Evolutionary conservation across 2,113 vertebrate species (phyloP).

Genomic region (Grantiella picta): DNA sequence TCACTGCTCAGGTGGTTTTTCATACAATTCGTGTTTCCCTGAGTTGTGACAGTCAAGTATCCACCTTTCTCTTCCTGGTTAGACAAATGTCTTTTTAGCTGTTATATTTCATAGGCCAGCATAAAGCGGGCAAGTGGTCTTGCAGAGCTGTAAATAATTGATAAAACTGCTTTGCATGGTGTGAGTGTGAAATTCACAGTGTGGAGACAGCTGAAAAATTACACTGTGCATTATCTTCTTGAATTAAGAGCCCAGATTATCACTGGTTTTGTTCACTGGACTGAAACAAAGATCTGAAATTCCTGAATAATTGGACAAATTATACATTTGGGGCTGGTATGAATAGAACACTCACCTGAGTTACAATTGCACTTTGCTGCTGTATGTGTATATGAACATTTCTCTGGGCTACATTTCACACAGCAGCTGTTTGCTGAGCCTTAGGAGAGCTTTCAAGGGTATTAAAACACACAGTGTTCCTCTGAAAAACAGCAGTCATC

Average conservation of each 20-base stretch:
- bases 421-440: neutral
- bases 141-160: neutral
- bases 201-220: neutral
- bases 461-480: neutral
- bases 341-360: neutral
- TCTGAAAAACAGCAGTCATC: neutral
- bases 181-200: neutral
- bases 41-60: neutral
- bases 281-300: neutral
- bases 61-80: neutral
- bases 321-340: neutral
- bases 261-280: neutral
- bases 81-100: neutral
- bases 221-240: neutral
- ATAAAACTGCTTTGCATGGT: neutral
- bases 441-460: neutral
- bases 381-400: neutral
- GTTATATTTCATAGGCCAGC: neutral
- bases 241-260: neutral
- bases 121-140: neutral
- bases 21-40: accelerated
- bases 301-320: neutral
- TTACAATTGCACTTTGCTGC: neutral
- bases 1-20: neutral
- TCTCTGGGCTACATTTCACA: neutral